Percentiles rank a stretch among this genome's conserved stretches.
Evolutionary conservation across 64 coral and sea anemone species (phyloP).

Genomic region (Montipora capricornis): DNA sequence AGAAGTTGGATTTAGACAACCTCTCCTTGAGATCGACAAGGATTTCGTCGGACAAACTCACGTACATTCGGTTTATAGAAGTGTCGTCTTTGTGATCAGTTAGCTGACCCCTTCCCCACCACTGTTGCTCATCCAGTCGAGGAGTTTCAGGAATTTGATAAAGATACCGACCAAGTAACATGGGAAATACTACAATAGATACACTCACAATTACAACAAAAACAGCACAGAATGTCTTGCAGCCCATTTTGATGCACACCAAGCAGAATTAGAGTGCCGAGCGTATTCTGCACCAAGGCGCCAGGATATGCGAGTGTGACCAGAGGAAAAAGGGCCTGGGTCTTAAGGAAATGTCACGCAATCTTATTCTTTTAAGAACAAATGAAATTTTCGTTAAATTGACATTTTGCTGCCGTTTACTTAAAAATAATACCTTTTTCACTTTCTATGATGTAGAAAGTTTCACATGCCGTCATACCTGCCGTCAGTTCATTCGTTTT

Average conservation of each 20-base stretch:
- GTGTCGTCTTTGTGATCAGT: conserved; percentile 23
- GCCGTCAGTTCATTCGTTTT: no score
- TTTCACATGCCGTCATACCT: no score
- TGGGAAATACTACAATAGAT: conserved; percentile 8
- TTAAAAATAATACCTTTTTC: no score
- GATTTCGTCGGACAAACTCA: conserved; percentile 49
- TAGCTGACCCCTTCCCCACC: conserved; percentile 77
- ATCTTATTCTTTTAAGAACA: no score
- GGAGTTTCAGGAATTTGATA: neutral
- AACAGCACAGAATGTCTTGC: conserved; percentile 13
- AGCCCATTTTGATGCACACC: neutral
- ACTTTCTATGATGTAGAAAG: no score
- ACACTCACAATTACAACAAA: conserved; percentile 13
- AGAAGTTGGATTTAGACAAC: conserved; percentile 73
- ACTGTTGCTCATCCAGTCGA: conserved; percentile 29
- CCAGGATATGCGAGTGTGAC: no score
- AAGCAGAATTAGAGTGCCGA: no score
- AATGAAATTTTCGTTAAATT: no score
- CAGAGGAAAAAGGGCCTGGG: no score
- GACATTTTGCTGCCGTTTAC: no score
- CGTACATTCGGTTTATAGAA: conserved; percentile 42
- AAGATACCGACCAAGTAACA: neutral
- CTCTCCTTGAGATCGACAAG: conserved; percentile 74
- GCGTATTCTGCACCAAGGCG: no score
- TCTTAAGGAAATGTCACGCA: no score